Evolutionary conservation across 2,113 vertebrate species (phyloP).

Genomic region (Psammodynastes pulverulentus): DNA sequence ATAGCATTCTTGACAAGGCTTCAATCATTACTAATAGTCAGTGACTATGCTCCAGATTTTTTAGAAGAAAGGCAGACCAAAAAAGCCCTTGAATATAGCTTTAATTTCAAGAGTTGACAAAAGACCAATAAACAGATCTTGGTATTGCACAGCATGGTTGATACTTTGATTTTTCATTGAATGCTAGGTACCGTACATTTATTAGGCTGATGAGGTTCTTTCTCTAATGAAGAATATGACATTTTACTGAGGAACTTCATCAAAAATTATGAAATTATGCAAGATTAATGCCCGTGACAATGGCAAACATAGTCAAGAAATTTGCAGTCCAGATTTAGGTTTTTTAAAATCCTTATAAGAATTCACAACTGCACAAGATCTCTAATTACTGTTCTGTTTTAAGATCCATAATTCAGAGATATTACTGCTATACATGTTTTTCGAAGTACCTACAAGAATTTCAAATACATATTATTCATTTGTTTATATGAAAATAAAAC

Average conservation of each 20-base stretch:
- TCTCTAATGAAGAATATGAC: not conserved
- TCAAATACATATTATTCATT: not conserved
- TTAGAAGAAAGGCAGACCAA: not conserved
- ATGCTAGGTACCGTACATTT: not conserved
- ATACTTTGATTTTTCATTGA: not conserved
- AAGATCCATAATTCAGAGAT: not conserved
- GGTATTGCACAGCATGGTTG: not conserved
- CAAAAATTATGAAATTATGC: not conserved
- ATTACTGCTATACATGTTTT: not conserved
- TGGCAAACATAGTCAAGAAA: not conserved
- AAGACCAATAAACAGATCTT: not conserved
- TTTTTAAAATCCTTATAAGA: not conserved
- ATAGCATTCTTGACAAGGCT: not conserved
- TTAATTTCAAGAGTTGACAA: not conserved
- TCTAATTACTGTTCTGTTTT: not conserved
- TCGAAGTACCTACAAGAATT: not conserved
- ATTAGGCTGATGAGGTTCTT: not conserved
- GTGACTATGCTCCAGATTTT: not conserved
- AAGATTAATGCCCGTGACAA: not conserved
- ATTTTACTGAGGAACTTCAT: not conserved
- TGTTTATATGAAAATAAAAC: not conserved
- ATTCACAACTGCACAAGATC: not conserved
- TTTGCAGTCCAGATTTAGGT: not conserved
- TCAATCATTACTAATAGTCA: not conserved
- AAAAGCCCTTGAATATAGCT: not conserved